Percentiles rank a stretch among this genome's conserved stretches.
Evolutionary conservation across 2,113 vertebrate species (phyloP).

Genomic region (Alaudala cheleensis): DNA sequence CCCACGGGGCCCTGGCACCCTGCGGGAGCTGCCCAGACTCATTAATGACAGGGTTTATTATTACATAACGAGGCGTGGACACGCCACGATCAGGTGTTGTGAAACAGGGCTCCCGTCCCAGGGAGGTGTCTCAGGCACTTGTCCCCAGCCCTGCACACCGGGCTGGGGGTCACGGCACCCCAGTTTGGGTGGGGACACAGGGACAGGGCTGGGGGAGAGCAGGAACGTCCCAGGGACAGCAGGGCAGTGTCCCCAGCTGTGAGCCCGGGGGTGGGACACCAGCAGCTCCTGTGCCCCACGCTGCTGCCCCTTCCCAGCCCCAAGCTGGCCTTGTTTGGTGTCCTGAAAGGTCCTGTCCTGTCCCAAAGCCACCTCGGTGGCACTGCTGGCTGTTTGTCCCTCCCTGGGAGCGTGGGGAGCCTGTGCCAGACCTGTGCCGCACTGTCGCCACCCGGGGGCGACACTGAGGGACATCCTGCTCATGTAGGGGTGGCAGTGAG

Average conservation of each 20-base stretch:
- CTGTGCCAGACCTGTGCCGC: background rate
- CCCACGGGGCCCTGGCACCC: background rate
- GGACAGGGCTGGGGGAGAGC: background rate
- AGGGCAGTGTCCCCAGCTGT: background rate
- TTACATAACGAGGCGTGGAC: background rate
- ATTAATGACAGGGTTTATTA: background rate
- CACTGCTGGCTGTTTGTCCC: fast-evolving
- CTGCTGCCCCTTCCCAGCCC: background rate
- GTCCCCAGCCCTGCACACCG: background rate
- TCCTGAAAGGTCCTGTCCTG: background rate
- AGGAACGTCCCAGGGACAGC: background rate
- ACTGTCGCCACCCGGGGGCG: fast-evolving
- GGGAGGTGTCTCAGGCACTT: background rate
- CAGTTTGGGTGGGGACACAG: background rate
- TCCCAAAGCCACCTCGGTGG: background rate
- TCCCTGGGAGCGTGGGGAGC: fast-evolving
- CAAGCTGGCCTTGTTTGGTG: fast-evolving
- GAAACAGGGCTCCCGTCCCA: constrained; percentile 26
- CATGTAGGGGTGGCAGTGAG: fast-evolving
- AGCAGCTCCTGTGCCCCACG: background rate
- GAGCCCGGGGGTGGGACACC: background rate
- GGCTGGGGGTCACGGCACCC: background rate
- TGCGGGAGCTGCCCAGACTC: background rate
- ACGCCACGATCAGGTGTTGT: background rate
- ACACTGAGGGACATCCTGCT: too few species aligned